These are phyloP conservation scores for Platysteira castanea DNA, from an alignment of 2,113 vertebrate species.

Conservation along the genomic window DNA sequence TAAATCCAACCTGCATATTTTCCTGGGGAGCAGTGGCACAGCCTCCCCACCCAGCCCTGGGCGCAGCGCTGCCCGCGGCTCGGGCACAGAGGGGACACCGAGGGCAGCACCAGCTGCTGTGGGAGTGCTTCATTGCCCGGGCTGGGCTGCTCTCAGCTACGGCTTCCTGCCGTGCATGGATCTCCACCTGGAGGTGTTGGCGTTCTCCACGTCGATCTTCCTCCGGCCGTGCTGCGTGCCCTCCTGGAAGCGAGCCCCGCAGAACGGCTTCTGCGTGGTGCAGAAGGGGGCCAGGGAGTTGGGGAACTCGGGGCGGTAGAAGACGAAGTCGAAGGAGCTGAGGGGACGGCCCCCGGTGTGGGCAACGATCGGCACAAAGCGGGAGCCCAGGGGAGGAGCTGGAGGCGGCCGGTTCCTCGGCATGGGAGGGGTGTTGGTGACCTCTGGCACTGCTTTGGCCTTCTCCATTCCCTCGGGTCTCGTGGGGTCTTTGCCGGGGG, in stretches of 20 bases:
- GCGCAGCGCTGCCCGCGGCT: accelerated
- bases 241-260: slow-evolving; percentile 53
- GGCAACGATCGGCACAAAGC: neutral
- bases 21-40: neutral
- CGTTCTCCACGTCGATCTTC: neutral
- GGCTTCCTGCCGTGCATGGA: neutral
- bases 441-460: neutral
- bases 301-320: slow-evolving; percentile 35
- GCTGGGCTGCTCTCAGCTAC: accelerated
- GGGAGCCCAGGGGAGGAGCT: neutral
- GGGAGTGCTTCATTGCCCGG: neutral
- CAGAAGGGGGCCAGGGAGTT: slow-evolving; percentile 71
- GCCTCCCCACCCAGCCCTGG: neutral
- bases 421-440: accelerated
- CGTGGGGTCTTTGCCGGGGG: neutral
- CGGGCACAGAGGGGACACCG: accelerated
- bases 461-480: neutral
- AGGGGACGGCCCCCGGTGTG: neutral
- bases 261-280: slow-evolving; percentile 57
- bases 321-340: neutral
- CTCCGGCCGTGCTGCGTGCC: slow-evolving; percentile 44
- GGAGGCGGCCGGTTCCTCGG: neutral
- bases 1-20: accelerated
- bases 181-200: slow-evolving; percentile 43
- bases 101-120: accelerated